Evolutionary conservation across 2,888 invertebrate species (phyloP).

Genomic region (Zhengitettix transpicula): DNA sequence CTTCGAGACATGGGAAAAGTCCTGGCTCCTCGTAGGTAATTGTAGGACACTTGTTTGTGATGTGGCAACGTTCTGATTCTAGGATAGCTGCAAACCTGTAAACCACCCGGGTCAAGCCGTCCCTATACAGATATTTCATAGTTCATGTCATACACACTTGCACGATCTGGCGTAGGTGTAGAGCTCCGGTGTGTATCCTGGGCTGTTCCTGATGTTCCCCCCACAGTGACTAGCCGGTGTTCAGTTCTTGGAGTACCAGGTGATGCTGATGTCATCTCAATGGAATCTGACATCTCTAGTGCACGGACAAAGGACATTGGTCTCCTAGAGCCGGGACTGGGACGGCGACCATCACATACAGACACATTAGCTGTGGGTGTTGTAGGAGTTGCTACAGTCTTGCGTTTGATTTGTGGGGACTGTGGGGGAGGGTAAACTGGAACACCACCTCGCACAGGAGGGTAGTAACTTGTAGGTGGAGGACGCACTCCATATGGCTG

Average conservation of each 20-base stretch:
- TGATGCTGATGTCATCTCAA: conserved; percentile 53
- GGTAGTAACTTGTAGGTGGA: conserved; percentile 33
- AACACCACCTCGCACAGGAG: conserved; percentile 46
- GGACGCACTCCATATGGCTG: conserved; percentile 18
- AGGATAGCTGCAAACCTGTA: conserved; percentile 3
- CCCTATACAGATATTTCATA: conserved; percentile 88
- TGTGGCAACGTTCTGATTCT: conserved; percentile 11
- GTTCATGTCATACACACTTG: conserved; percentile 86
- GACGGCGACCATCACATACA: conserved; percentile 11
- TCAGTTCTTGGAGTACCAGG: conserved; percentile 22
- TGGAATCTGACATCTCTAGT: conserved; percentile 74
- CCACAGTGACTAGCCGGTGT: conserved; percentile 11
- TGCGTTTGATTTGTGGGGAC: conserved; percentile 38
- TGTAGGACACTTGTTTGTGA: conserved; percentile 7
- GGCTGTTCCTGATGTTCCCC: conserved; percentile 7
- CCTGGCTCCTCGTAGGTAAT: conserved; percentile 9
- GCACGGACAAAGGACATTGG: conserved; percentile 83
- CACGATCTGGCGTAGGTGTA: conserved; percentile 60
- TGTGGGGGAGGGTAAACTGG: conserved; percentile 46
- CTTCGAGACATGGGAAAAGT: conserved; percentile 12
- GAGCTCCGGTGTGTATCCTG: conserved; percentile 25
- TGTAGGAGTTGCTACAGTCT: conserved; percentile 24
- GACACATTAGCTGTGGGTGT: conserved; percentile 25
- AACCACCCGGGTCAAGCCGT: conserved; percentile 15
- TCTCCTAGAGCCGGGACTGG: conserved; percentile 30